Conservation (phyloP, 2,888 invertebrate species). For the Caenorhabditis virilis region DNA sequence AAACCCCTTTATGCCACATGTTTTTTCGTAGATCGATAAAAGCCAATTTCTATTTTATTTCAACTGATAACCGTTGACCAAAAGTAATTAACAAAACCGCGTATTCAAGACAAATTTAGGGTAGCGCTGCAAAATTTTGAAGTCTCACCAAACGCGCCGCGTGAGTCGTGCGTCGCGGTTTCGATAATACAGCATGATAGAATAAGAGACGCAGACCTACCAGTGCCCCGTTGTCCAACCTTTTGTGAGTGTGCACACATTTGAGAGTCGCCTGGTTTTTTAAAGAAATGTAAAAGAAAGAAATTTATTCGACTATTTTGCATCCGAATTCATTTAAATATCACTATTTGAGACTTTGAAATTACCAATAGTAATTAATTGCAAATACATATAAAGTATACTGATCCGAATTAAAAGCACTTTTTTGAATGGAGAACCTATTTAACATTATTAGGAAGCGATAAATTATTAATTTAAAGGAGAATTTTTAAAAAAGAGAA, state of each 20-base stretch:
- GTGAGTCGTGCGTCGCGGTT: neutral
- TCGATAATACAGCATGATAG: neutral
- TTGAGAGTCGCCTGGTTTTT: neutral
- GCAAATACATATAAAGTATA: neutral
- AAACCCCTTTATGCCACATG: no score
- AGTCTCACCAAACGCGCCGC: neutral
- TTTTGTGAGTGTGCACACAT: neutral
- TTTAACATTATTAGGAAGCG: neutral
- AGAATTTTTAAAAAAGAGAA: no score
- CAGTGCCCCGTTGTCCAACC: neutral
- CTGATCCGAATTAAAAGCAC: constrained; percentile 1
- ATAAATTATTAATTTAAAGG: constrained; percentile 2
- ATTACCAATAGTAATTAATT: no score
- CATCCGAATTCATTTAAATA: no score
- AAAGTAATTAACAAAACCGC: no score
- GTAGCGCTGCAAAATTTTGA: constrained; percentile 1
- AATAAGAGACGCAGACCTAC: neutral
- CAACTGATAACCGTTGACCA: no score
- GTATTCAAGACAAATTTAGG: constrained; percentile 3
- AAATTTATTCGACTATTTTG: neutral
- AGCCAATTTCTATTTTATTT: no score
- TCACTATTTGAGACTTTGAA: no score
- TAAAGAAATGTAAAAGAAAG: neutral
- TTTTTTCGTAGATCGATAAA: no score
- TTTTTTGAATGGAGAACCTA: no score